Base-by-base conservation (phyloP, 2,113 vertebrate genomes). In the Takifugu flavidus region DNA sequence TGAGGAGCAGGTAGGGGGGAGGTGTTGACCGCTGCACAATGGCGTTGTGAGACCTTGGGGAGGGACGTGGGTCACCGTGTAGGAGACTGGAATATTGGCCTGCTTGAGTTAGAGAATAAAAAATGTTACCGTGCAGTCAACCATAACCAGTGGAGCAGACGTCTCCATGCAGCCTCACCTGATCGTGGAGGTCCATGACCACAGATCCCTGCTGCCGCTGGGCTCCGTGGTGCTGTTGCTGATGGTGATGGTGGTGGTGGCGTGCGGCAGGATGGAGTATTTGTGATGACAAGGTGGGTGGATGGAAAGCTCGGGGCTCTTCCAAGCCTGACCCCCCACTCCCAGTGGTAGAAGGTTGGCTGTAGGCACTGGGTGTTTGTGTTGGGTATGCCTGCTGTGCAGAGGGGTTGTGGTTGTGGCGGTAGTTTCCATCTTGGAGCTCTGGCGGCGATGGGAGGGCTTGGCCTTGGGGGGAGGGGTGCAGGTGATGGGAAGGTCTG, bases 171-270 rank as follows among this genome's bases (percentile, higher is more conserved):
- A 20, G 20, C 20, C 56, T 28, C 13, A 98, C 96, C 93, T 96
- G 96, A 67, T 98, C 96, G 27, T 98, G 96, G 59, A 98, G 90
- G 86, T 98, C 96, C 88, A 99, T 91, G 81, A 98, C 91, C 75
- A 98, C 87, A 63, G 95, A 85, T 51, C 94, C 96, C 78, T 95
- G 96, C 86, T 97, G 96, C 65, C 93, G 92, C 25, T 56, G 45
- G 25, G 71, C 11, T 4, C 50, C 65, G 14, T 83, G 79, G 46
- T 86, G 86, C 28, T 83, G 84, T 14, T 86, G 95, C 79, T 94
- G 95, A 46, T 94, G 93, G 74, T 92, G 92, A 56, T 94, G 92
- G 28, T 80, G 79, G 34, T 80, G 92, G 50, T 93, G 92, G 63
- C 95, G 94, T 79, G 94, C 93, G 56, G 95, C 93, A 15, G 94